Conservation (phyloP, 2,797 vertebrate genomes). For the Cyprinodon diabolis region DNA sequence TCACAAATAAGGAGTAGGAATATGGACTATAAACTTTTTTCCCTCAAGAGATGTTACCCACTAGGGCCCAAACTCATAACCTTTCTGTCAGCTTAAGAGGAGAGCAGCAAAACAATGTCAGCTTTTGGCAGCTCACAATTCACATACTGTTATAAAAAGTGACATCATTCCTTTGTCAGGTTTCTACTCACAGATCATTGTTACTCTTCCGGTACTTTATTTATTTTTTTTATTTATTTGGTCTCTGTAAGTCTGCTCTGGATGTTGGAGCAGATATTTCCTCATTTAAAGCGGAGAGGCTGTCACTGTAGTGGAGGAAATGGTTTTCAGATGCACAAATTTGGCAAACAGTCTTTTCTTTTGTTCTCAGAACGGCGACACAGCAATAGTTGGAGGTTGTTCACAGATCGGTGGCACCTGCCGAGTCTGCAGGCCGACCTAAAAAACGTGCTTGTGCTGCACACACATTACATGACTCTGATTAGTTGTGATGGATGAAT, state of each 20-base stretch:
- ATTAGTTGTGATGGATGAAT: slow-evolving; percentile 43
- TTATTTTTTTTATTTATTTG: slow-evolving; percentile 5
- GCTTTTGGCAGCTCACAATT: slow-evolving; percentile 41
- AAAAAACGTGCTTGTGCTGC: slow-evolving; percentile 35
- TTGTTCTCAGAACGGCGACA: slow-evolving; percentile 12
- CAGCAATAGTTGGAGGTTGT: slow-evolving; percentile 25
- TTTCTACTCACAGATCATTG: slow-evolving; percentile 33
- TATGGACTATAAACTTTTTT: slow-evolving; percentile 8
- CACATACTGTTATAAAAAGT: slow-evolving; percentile 39
- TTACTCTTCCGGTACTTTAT: slow-evolving; percentile 6
- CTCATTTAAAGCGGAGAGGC: slow-evolving; percentile 21
- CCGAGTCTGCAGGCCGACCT: slow-evolving; percentile 37
- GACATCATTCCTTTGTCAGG: slow-evolving; percentile 35
- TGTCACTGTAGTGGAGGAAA: slow-evolving; percentile 12
- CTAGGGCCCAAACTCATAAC: slow-evolving; percentile 12
- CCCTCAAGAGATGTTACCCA: slow-evolving; percentile 23
- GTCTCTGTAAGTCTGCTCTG: slow-evolving; percentile 19
- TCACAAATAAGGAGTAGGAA: slow-evolving; percentile 21
- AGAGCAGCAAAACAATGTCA: slow-evolving; percentile 28
- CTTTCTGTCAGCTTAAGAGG: slow-evolving; percentile 46
- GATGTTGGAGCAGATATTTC: slow-evolving; percentile 29
- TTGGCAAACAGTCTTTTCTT: slow-evolving; percentile 7
- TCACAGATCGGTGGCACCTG: slow-evolving; percentile 26
- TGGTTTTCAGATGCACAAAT: slow-evolving; percentile 15
- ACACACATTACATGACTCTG: slow-evolving; percentile 29